phyloP scores from a whole-genome alignment of 2,797 vertebrate species.

The Eleutherodactylus coqui region DNA sequence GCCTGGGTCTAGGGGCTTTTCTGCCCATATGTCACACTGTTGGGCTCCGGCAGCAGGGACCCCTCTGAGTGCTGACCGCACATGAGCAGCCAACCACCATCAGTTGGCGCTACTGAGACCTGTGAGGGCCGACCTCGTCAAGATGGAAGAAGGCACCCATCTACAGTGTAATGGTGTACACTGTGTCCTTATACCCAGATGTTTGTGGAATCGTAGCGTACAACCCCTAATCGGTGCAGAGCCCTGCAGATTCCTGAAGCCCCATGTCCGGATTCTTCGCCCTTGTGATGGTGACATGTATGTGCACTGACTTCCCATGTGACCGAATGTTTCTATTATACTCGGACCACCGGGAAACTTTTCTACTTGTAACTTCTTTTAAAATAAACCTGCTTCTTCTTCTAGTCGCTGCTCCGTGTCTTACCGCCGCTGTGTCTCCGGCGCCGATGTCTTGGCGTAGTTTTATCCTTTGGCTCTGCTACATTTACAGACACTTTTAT shows the following conservation, averaged over 20 bases:
- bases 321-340: conserved; percentile 34
- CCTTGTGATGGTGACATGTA: conserved; percentile 24
- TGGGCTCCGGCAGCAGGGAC: no score
- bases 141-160: not conserved
- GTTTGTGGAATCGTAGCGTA: not conserved
- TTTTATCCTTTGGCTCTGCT: not conserved
- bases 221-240: no score
- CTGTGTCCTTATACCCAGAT: not conserved
- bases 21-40: not conserved
- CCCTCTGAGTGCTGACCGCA: no score
- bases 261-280: conserved; percentile 1
- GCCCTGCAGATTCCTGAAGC: not conserved
- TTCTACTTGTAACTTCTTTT: conserved; percentile 46
- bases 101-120: not conserved
- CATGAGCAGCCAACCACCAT: no score
- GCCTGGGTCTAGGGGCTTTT: not conserved
- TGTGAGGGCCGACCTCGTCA: not conserved
- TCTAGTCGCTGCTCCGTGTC: not conserved
- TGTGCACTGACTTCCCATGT: conserved; percentile 39
- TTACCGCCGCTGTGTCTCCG: not conserved
- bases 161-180: not conserved
- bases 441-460: not conserved
- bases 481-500: not conserved
- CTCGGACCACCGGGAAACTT: conserved; percentile 43
- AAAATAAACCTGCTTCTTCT: conserved; percentile 45